Conservation (phyloP, 2,797 vertebrate genomes). For the Selene dorsalis region DNA sequence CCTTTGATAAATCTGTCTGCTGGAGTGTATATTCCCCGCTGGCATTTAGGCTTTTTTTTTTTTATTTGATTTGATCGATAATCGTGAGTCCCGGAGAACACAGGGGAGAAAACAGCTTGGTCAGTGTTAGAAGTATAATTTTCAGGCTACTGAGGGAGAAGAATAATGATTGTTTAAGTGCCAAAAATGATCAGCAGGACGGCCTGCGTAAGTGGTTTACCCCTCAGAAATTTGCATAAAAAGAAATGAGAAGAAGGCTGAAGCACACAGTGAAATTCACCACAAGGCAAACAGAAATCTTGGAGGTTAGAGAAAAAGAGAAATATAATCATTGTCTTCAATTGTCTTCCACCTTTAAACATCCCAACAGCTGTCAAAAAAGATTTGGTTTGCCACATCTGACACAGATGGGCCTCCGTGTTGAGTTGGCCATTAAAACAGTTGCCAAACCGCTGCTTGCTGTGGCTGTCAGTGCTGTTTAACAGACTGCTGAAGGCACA, state of each 20-base stretch:
- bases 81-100: slow-evolving; percentile 40
- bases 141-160: background rate
- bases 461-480: background rate
- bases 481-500: background rate
- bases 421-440: background rate
- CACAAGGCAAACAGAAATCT: background rate
- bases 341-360: background rate
- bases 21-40: slow-evolving; percentile 54
- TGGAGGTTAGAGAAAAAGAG: background rate
- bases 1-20: slow-evolving; percentile 62
- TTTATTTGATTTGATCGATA: slow-evolving; percentile 61
- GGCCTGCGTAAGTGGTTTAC: background rate
- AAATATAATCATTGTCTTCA: background rate
- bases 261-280: background rate
- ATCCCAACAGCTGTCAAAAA: background rate
- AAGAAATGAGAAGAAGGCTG: background rate
- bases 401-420: background rate
- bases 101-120: background rate
- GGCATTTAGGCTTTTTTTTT: slow-evolving; percentile 49
- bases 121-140: slow-evolving; percentile 30
- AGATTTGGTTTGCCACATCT: background rate
- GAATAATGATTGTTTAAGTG: slow-evolving; percentile 9
- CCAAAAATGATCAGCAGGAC: slow-evolving; percentile 16
- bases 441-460: background rate
- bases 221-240: slow-evolving; percentile 3